Evolutionary conservation across 2,888 invertebrate species (phyloP), one percentile per base, ranked within the genome.

Genomic region (Sturmia bella): DNA sequence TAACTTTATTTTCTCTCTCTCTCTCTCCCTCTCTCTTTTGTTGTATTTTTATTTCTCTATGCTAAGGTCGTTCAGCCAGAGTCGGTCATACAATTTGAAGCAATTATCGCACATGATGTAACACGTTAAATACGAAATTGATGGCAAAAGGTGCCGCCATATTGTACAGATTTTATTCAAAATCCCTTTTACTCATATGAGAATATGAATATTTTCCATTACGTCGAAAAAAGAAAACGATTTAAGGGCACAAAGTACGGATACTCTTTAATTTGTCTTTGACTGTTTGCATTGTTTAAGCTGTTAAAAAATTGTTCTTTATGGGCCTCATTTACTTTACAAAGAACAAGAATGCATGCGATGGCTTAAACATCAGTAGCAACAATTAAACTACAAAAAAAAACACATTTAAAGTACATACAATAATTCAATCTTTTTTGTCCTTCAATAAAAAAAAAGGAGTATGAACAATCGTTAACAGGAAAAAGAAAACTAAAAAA

Each of bases 51-150:
- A 45, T 57, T 69, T 76, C 50, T 72, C 68, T 66, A 70, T 57
- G 50, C 70, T 59, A 72, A 81, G 66, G 80, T 70, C 73, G 50
- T 73, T 69, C 57, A 69, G 68, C 50, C 69, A 57, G 73, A 69
- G 81, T 77, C 73, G 81, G 81, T 73, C 81, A 81, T 77, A 77
- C 73, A 77, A 77, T 81, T 77, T 81, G 68, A 63, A 74, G 74
- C 77, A 77, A 82, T 82, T 82, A 82, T 77, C 72, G 64, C 77
- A 77, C 74, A 74, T 77, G 81, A 82, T 74, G 80, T 69, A 74
- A 68, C 80, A 80, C 80, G 61, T 79, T 61, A 74, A 73, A 69
- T 56, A 61, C 41, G 39, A 79, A 73, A 68, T 54, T 61, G 57
- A 64, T 72, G 61, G 61, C 61, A 79, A 68, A 73, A 68, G 59